Percentiles rank a stretch among this genome's conserved stretches.
Evolutionary conservation across 64 coral and sea anemone genomes (phyloP).

Genomic region (Stylophora pistillata): DNA sequence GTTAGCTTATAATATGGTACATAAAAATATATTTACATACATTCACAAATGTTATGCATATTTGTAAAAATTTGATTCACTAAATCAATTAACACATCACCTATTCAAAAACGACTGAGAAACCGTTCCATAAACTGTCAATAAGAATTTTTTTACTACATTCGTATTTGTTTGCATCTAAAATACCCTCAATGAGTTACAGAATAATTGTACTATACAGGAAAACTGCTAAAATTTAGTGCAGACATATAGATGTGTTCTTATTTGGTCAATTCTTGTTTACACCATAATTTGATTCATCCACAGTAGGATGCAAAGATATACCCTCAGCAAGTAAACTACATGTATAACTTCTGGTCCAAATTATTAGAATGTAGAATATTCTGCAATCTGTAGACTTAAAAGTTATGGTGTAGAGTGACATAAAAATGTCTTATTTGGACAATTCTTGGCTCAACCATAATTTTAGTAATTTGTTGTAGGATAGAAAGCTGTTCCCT

Average conservation of each 20-base stretch:
- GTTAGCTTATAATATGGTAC: neutral
- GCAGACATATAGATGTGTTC: too few relatives aligned
- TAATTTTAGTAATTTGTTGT: too few relatives aligned
- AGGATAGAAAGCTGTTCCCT: too few relatives aligned
- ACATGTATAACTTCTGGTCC: neutral
- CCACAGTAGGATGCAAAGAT: neutral
- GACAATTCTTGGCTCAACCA: too few relatives aligned
- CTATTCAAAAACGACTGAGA: neutral
- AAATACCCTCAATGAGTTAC: too few relatives aligned
- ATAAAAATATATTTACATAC: constrained; percentile 19
- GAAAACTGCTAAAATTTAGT: too few relatives aligned
- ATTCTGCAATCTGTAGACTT: too few relatives aligned
- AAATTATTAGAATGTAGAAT: neutral
- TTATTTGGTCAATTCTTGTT: too few relatives aligned
- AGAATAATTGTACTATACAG: too few relatives aligned
- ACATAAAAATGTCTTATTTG: too few relatives aligned
- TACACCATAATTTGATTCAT: too few relatives aligned
- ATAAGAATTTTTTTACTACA: neutral
- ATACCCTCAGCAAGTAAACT: neutral
- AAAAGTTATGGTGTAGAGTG: too few relatives aligned
- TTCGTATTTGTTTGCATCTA: neutral
- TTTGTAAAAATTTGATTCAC: constrained; percentile 3
- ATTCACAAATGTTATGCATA: constrained; percentile 10
- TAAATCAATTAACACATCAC: neutral
- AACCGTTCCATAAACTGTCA: neutral